A percentile compares a stretch with the other conserved stretches of the same genome.
phyloP scores from a whole-genome alignment of 2,797 vertebrate species.

The Oreortyx pictus region DNA sequence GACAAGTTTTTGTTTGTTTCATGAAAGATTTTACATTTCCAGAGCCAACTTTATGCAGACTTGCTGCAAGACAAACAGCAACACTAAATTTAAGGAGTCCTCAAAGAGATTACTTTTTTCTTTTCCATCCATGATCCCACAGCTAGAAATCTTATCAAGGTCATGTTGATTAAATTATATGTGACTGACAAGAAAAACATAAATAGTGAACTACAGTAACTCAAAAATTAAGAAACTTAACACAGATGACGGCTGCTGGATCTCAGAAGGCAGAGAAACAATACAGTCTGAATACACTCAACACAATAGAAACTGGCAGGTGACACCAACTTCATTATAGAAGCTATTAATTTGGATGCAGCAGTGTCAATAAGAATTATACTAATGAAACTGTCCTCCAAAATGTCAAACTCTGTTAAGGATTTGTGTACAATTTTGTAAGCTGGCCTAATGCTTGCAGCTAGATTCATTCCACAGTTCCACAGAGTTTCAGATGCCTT shows the following conservation, averaged over 20 bases:
- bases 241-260: background rate
- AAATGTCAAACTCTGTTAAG: background rate
- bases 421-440: background rate
- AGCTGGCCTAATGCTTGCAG: background rate
- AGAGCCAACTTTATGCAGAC: background rate
- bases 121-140: background rate
- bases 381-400: background rate
- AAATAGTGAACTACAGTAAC: background rate
- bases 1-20: background rate
- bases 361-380: background rate
- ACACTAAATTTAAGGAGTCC: constrained; percentile 33
- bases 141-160: constrained; percentile 13
- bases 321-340: constrained; percentile 2
- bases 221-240: background rate
- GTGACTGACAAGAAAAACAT: constrained; percentile 21
- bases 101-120: background rate
- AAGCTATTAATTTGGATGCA: constrained; percentile 19
- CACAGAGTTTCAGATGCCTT: background rate
- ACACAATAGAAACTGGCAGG: background rate
- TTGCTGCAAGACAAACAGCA: background rate
- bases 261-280: constrained; percentile 12
- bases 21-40: constrained; percentile 1
- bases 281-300: background rate
- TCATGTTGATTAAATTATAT: constrained; percentile 12
- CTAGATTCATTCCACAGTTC: background rate